Evolutionary conservation across 2,797 vertebrate species (phyloP).

Genomic region (Urocyon cinereoargenteus): DNA sequence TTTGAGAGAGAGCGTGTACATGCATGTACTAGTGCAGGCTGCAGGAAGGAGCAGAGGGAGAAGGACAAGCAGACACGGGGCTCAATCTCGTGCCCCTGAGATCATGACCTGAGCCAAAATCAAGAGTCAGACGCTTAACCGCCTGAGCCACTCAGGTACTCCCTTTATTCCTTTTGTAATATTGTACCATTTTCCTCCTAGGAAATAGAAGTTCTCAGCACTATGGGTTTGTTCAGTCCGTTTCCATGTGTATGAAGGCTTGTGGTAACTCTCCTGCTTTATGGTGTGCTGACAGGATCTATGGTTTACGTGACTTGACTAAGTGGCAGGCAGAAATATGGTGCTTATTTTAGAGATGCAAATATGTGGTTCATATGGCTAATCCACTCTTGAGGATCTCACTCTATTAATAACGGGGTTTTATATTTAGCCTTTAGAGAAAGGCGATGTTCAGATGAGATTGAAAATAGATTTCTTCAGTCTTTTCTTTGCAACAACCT

Average conservation of each 20-base stretch:
- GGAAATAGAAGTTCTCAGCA: not conserved
- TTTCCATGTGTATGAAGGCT: not conserved
- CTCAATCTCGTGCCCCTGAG: not conserved
- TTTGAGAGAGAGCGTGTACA: not conserved
- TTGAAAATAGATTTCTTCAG: not conserved
- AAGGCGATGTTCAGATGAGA: not conserved
- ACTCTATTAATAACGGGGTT: not conserved
- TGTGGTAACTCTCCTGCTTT: not conserved
- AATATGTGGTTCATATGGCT: not conserved
- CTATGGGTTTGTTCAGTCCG: not conserved
- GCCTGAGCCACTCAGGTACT: not conserved
- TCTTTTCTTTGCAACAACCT: not conserved
- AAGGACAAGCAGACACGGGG: not conserved
- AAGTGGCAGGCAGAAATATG: not conserved
- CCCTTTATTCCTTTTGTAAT: not conserved
- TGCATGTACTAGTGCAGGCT: not conserved
- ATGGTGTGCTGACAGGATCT: not conserved
- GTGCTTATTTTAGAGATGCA: not conserved
- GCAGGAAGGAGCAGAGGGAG: not conserved
- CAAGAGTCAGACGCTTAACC: not conserved
- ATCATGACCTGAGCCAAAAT: not conserved
- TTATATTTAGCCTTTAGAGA: not conserved
- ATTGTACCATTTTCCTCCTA: not conserved
- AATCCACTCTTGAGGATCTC: not conserved
- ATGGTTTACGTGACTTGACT: not conserved